phyloP scores from a whole-genome alignment of 1,140 invertebrate species.

The Drosophila persimilis region DNA sequence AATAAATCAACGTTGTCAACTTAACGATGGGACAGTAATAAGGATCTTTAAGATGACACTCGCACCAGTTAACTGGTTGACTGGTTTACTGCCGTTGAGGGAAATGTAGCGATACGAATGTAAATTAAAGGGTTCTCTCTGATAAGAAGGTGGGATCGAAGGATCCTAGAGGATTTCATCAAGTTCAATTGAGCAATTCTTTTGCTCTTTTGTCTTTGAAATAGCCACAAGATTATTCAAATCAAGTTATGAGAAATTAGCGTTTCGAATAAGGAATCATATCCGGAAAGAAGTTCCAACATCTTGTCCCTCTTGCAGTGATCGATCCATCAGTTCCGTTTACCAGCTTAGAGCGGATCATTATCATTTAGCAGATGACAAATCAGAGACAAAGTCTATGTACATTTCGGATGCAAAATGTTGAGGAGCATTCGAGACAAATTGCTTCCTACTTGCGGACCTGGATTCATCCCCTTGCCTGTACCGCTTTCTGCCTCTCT shows the following conservation, averaged over 20 bases:
- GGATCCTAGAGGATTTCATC: background rate
- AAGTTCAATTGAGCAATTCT: no score
- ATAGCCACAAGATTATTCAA: no score
- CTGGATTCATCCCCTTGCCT: slow-evolving; percentile 1
- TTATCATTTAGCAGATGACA: slow-evolving; percentile 30
- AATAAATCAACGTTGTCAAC: slow-evolving; percentile 1
- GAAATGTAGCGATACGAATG: no score
- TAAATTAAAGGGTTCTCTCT: background rate
- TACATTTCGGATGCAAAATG: slow-evolving; percentile 51
- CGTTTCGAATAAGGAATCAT: no score
- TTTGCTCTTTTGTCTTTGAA: no score
- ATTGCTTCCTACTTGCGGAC: slow-evolving; percentile 57
- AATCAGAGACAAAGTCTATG: slow-evolving; percentile 15
- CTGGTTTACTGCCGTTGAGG: background rate
- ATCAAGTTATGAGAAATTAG: no score
- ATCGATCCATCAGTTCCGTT: background rate
- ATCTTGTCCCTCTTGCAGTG: background rate
- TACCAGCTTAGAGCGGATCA: slow-evolving; percentile 43
- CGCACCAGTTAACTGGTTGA: no score
- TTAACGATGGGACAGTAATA: no score
- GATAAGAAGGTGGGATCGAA: background rate
- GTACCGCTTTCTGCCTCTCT: slow-evolving; percentile 6
- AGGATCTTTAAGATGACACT: background rate
- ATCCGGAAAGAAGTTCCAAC: background rate
- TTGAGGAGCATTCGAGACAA: slow-evolving; percentile 48